These are phyloP conservation scores for Amiota communis DNA, from an alignment of 2,888 invertebrate species.

Conservation along the genomic window DNA sequence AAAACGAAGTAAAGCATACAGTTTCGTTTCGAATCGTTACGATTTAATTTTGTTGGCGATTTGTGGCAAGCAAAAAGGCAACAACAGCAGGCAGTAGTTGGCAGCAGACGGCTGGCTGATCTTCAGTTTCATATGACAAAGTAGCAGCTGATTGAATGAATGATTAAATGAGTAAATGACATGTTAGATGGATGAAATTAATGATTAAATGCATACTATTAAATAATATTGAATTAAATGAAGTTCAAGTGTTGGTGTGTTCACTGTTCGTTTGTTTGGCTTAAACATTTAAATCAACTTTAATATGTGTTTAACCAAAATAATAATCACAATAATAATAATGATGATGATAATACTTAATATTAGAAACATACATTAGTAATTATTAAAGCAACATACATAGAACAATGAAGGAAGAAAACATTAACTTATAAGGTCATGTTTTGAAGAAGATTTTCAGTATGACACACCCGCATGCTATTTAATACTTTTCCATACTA, in stretches of 20 bases:
- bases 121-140: constrained; percentile 8
- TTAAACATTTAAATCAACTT: neutral
- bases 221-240: neutral
- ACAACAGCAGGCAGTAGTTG: too few relatives aligned
- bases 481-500: neutral
- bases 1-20: constrained; percentile 13
- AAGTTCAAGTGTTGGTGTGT: neutral
- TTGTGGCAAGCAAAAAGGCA: neutral
- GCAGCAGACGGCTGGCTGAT: too few relatives aligned
- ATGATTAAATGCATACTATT: constrained; percentile 32
- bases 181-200: constrained; percentile 11
- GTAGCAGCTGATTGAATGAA: constrained; percentile 1
- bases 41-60: constrained; percentile 3
- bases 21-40: constrained; percentile 31
- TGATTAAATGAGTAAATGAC: constrained; percentile 12
- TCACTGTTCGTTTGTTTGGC: neutral
- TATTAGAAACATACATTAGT: too few relatives aligned
- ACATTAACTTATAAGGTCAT: constrained; percentile 20
- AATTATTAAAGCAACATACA: neutral
- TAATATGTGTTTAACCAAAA: neutral
- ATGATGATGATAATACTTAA: too few relatives aligned
- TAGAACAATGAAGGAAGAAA: constrained; percentile 3
- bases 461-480: constrained; percentile 3
- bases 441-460: constrained; percentile 1
- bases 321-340: too few relatives aligned